Percentiles rank a stretch among this genome's conserved stretches.
Evolutionary conservation across 64 coral and sea anemone genomes (phyloP).

Genomic region (Montipora capricornis): DNA sequence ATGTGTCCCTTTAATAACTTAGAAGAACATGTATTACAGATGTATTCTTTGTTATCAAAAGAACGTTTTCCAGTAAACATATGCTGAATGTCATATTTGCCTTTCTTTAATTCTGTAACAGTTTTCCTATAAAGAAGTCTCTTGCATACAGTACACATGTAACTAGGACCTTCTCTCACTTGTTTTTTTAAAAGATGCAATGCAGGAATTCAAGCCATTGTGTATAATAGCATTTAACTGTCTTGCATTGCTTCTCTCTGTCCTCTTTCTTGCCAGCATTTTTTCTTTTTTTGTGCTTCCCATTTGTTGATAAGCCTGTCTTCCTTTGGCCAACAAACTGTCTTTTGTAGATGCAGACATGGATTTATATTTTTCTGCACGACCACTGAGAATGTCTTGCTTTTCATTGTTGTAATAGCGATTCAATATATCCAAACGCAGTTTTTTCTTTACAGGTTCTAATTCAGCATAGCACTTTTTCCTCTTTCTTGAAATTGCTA

Average conservation of each 20-base stretch:
- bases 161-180: too few species aligned
- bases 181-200: too few species aligned
- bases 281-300: slow-evolving; percentile 10
- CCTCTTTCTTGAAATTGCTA: slow-evolving; percentile 17
- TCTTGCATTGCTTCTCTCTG: too few species aligned
- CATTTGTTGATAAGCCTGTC: not conserved
- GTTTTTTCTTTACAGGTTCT: slow-evolving; percentile 69
- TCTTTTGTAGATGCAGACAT: not conserved
- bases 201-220: too few species aligned
- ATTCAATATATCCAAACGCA: slow-evolving; percentile 45
- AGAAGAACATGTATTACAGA: not conserved
- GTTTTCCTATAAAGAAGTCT: too few species aligned
- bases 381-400: not conserved
- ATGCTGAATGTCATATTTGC: too few species aligned
- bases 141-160: too few species aligned
- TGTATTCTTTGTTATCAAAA: slow-evolving; percentile 53
- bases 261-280: not conserved
- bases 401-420: not conserved
- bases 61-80: too few species aligned
- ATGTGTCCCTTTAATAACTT: too few species aligned
- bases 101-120: too few species aligned
- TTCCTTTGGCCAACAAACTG: not conserved
- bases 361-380: not conserved
- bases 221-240: not conserved
- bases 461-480: slow-evolving; percentile 60